phyloP scores from a whole-genome alignment of 1,140 invertebrate species.

The Macrostomum lignano region DNA sequence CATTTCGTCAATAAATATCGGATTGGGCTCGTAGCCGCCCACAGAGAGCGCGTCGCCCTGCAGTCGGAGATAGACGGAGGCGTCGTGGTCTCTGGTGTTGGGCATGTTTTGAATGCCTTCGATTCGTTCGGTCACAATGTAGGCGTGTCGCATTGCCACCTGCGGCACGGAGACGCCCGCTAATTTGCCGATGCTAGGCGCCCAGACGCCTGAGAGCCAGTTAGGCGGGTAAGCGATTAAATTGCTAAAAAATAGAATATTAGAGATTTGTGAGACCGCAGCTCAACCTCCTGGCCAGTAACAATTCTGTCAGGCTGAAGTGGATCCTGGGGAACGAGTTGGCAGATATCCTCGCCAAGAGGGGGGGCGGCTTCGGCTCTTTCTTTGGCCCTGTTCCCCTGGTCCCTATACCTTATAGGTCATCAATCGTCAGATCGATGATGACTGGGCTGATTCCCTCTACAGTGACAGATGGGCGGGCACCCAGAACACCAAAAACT shows the following conservation, averaged over 20 bases:
- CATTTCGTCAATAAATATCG: slow-evolving; percentile 44
- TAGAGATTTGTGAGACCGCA: background rate
- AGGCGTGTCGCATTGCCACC: slow-evolving; percentile 55
- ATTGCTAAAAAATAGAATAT: background rate
- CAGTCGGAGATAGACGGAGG: slow-evolving; percentile 47
- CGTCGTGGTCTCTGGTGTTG: slow-evolving; percentile 54
- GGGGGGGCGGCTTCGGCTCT: no score
- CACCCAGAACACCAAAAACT: no score
- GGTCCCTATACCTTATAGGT: no score
- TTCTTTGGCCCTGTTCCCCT: no score
- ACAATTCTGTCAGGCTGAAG: no score
- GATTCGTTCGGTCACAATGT: slow-evolving; percentile 48
- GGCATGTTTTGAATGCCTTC: slow-evolving; percentile 40
- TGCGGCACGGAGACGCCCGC: slow-evolving; percentile 42
- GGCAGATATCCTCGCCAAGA: no score
- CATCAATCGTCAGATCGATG: no score
- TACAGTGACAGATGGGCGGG: no score
- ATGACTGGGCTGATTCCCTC: no score
- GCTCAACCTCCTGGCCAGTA: background rate
- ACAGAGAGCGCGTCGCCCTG: slow-evolving; percentile 49
- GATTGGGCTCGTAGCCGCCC: slow-evolving; percentile 60
- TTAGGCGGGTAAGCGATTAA: no score
- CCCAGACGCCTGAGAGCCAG: slow-evolving; percentile 54
- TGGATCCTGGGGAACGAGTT: no score
- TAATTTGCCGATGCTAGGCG: slow-evolving; percentile 39